Percentiles rank a stretch among this genome's conserved stretches.
Conservation (phyloP, 2,113 vertebrate species). For the Poicephalus gulielmi region DNA sequence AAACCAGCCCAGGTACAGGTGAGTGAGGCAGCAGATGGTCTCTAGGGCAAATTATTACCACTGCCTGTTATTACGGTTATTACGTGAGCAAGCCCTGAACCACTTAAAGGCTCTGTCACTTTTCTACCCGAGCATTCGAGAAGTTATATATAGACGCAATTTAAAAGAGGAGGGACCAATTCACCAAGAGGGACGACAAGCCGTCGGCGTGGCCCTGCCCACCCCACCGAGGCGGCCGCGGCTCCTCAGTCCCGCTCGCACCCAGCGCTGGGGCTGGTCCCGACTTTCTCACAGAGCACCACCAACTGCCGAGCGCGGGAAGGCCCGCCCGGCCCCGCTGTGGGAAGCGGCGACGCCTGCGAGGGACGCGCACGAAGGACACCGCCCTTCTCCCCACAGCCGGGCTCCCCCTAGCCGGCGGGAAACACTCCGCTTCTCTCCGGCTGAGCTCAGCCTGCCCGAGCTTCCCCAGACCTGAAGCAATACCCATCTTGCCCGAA, state of each 20-base stretch:
- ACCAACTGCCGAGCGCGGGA: rapidly evolving
- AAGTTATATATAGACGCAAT: not conserved
- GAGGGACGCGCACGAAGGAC: not conserved
- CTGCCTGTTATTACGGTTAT: not conserved
- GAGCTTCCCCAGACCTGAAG: not conserved
- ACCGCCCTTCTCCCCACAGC: not conserved
- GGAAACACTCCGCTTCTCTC: not conserved
- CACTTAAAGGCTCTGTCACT: not conserved
- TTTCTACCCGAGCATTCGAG: not conserved
- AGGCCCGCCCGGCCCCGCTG: not conserved
- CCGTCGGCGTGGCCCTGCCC: not conserved
- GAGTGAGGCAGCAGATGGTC: not conserved
- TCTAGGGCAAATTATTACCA: not conserved
- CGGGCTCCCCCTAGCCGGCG: not conserved
- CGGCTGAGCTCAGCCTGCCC: not conserved
- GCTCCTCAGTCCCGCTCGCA: not conserved
- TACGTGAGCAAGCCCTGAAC: not conserved
- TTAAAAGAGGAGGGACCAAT: not conserved
- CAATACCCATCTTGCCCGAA: not conserved
- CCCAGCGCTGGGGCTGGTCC: not conserved
- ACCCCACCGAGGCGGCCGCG: not conserved
- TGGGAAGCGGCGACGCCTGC: not conserved
- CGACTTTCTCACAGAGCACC: not conserved
- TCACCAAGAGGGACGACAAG: no score
- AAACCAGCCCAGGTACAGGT: not conserved